Evolutionary conservation across 1,140 invertebrate genomes (phyloP).

Genomic region (Monomorium pharaonis): DNA sequence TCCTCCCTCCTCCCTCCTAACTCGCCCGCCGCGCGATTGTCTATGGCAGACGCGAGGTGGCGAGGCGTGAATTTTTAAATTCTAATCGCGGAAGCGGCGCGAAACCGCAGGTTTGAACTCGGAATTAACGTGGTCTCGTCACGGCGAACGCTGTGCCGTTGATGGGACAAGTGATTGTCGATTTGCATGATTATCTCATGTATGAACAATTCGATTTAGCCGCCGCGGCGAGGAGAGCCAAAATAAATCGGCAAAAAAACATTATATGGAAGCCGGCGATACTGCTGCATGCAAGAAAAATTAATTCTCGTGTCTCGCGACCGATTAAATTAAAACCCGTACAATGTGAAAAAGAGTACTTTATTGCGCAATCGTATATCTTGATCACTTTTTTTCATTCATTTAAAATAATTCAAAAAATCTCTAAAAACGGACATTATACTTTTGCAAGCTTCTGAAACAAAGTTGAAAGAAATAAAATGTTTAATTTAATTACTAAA

Average conservation of each 20-base stretch:
- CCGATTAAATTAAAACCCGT: background rate
- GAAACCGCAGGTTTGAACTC: background rate
- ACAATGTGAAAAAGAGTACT: background rate
- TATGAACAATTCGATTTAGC: background rate
- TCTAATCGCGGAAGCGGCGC: conserved; percentile 7
- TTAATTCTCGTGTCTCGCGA: background rate
- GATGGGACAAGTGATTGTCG: conserved; percentile 7
- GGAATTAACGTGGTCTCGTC: conserved; percentile 33
- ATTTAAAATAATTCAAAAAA: no score
- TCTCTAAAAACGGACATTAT: no score
- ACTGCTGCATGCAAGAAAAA: background rate
- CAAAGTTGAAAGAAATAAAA: no score
- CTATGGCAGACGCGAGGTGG: background rate
- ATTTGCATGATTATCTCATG: conserved; percentile 12
- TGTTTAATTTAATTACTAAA: no score
- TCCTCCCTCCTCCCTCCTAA: no score
- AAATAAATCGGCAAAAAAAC: background rate
- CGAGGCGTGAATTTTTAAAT: conserved; percentile 35
- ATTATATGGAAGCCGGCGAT: background rate
- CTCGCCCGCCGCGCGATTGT: background rate
- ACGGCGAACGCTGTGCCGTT: background rate
- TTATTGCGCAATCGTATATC: no score
- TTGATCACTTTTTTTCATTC: no score
- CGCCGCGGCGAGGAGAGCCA: background rate
- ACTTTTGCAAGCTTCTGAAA: no score